Base-by-base conservation (phyloP, 2,888 invertebrate species). In the Macaria notata region DNA sequence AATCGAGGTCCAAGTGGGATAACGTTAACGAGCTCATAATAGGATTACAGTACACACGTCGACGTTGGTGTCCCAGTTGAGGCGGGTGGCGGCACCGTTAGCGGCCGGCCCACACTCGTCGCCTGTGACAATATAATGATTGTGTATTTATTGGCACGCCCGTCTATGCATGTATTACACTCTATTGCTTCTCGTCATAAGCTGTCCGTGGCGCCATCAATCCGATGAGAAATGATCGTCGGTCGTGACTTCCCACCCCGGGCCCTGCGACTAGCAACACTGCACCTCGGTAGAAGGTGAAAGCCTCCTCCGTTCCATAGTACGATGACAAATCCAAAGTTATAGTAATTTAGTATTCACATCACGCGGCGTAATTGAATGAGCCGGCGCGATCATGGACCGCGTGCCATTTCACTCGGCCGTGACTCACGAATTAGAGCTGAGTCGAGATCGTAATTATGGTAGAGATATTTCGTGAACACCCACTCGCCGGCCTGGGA, bases 381-480 rank as follows among this genome's bases (percentile, higher is more conserved):
- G 80, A 76, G 81, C 76, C 75, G 73, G 73, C 68, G 77, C 80
- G 78, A 82, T 82, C 81, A 77, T 79, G 81, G 80, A 64, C 67
- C 61, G 66, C 83, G 84, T 81, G 81, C 86, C 84, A 84, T 88
- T 87, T 86, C 84, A 82, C 82, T 78, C 75, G 78, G 75, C 85
- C 89, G 90, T 89, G 90, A 89, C 87, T 88, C 90, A 90, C 89
- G 89, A 89, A 88, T 88, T 88, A 89, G 87, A 88, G 77, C 87
- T 86, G 67, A 76, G 78, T 73, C 78, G 79, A 87, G 85, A 87
- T 86, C 79, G 83, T 85, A 87, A 89, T 87, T 88, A 89, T 79
- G 75, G 77, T 74, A 75, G 75, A 82, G 79, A 79, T 84, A 86
- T 85, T 84, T 84, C 83, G 86, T 86, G 87, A 79, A 81, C 82